Conservation (phyloP, 2,113 vertebrate species). For the Ceyx margarethae region DNA sequence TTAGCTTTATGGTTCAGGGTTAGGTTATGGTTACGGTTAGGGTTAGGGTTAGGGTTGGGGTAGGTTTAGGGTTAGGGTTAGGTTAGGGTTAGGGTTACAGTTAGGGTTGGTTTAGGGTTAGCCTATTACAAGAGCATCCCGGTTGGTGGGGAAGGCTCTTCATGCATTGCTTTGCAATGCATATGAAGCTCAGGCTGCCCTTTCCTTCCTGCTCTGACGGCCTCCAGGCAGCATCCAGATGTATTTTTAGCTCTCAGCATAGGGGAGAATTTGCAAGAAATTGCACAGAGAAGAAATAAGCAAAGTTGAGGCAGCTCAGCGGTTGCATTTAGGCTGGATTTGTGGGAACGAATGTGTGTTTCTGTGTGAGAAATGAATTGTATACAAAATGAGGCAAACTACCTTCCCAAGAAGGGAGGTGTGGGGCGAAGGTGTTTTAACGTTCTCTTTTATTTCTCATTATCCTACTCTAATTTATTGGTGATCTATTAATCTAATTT, state of each 20-base stretch:
- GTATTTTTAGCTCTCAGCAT: slow-evolving; percentile 36
- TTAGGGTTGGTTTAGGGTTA: too few relatives aligned
- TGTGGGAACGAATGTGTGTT: not conserved
- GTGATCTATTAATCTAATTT: not conserved
- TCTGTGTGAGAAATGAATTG: not conserved
- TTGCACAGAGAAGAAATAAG: slow-evolving; percentile 14
- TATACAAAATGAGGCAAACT: slow-evolving; percentile 15
- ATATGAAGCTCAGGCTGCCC: slow-evolving; percentile 8
- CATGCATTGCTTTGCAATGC: slow-evolving; percentile 39
- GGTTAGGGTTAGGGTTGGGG: too few relatives aligned
- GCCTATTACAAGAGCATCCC: not conserved
- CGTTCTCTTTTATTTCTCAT: not conserved
- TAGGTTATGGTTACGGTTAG: too few relatives aligned
- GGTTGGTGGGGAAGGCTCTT: slow-evolving; percentile 21
- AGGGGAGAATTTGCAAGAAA: slow-evolving; percentile 20
- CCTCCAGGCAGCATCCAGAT: slow-evolving; percentile 37
- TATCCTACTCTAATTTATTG: not conserved
- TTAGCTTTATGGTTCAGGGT: too few relatives aligned
- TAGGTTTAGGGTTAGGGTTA: too few relatives aligned
- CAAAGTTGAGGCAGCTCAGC: not conserved
- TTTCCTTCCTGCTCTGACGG: not conserved
- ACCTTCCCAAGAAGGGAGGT: not conserved
- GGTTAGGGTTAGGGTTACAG: too few relatives aligned
- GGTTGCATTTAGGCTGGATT: not conserved
- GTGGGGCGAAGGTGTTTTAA: not conserved